Conservation (phyloP, 2,113 vertebrate species). For the Malurus melanocephalus region DNA sequence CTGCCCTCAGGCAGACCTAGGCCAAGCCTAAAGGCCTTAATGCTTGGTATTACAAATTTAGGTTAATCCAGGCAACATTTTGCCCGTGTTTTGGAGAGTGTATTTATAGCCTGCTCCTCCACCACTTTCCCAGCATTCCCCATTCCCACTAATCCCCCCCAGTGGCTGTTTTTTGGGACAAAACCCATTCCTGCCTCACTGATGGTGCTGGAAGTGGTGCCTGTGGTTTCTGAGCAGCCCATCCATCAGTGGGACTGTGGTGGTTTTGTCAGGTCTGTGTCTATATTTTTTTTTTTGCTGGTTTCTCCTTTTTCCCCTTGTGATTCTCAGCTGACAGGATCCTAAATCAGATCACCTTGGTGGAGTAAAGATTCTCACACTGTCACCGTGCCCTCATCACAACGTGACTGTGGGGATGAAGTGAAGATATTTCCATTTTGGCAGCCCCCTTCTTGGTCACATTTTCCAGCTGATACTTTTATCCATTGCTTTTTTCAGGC, state of each 20-base stretch:
- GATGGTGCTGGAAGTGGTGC: background rate
- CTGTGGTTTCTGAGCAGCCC: background rate
- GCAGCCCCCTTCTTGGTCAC: background rate
- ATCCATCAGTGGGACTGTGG: background rate
- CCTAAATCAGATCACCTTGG: rapidly evolving
- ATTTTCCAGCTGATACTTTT: background rate
- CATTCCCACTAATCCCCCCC: background rate
- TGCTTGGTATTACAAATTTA: background rate
- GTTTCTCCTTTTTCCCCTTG: background rate
- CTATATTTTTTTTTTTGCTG: background rate
- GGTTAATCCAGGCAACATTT: background rate
- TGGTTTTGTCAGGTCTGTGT: background rate
- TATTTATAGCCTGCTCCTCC: background rate
- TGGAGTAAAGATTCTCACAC: background rate
- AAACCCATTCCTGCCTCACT: background rate
- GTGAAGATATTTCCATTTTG: background rate
- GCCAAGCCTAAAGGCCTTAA: background rate
- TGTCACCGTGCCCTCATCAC: background rate
- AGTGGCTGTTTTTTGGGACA: background rate
- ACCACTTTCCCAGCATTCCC: background rate
- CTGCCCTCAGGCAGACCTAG: background rate
- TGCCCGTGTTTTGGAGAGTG: background rate
- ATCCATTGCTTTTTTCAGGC: background rate
- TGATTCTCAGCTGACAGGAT: background rate
- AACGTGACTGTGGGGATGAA: background rate